phyloP scores from a whole-genome alignment of 2,113 vertebrate species.

The Athene cunicularia region DNA sequence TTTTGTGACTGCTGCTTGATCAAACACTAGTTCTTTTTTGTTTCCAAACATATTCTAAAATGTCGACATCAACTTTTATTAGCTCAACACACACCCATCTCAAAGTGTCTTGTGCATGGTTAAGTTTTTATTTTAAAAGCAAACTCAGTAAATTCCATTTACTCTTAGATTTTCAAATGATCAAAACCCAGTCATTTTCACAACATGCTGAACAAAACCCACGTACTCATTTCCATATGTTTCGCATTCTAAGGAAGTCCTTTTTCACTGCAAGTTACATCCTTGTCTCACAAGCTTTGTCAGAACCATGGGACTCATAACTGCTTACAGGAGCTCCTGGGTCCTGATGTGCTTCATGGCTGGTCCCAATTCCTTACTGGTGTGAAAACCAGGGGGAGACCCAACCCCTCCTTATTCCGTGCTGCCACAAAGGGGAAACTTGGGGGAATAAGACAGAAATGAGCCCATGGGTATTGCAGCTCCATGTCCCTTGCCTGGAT shows the following conservation, averaged over 20 bases:
- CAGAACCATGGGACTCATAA: background rate
- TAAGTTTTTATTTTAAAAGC: background rate
- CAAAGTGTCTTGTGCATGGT: background rate
- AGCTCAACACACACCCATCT: slow-evolving; percentile 32
- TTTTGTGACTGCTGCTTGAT: slow-evolving; percentile 65
- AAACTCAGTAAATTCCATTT: slow-evolving; percentile 6
- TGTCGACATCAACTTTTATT: slow-evolving; percentile 56
- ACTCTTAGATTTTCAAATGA: slow-evolving; percentile 35
- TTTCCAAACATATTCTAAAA: slow-evolving; percentile 51
- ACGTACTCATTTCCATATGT: background rate
- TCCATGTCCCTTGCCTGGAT: background rate
- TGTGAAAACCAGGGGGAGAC: background rate
- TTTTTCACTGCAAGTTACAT: background rate
- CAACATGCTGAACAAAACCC: background rate
- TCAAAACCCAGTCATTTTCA: slow-evolving; percentile 27
- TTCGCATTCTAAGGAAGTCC: background rate
- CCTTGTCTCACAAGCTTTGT: background rate
- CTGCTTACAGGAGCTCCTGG: background rate
- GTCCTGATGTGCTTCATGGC: background rate
- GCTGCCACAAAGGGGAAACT: background rate
- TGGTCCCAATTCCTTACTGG: rapidly evolving
- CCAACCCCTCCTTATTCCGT: background rate
- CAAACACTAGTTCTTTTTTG: slow-evolving; percentile 50
- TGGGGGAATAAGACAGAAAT: background rate
- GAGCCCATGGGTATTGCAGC: background rate